These are phyloP conservation scores for Sinodicranocentrus sp. DNA, from an alignment of 2,888 invertebrate genomes.

Conservation along the genomic window DNA sequence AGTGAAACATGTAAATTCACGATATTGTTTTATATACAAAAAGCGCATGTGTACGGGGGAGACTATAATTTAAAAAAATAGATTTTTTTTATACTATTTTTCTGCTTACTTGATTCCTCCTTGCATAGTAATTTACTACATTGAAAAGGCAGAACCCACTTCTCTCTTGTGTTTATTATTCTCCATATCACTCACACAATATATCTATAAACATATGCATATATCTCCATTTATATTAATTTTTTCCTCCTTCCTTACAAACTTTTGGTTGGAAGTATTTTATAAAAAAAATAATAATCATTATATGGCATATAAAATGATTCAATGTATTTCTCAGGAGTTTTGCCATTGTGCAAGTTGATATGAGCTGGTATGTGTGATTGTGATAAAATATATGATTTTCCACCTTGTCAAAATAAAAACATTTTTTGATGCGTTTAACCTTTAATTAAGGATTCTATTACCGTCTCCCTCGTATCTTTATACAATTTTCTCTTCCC, in stretches of 20 bases:
- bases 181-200: too few species aligned
- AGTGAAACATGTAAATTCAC: background rate
- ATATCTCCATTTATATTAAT: too few species aligned
- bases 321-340: too few species aligned
- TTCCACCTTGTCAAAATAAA: constrained; percentile 48
- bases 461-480: background rate
- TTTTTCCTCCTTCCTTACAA: background rate
- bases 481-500: constrained; percentile 16
- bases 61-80: background rate
- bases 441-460: constrained; percentile 56
- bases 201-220: background rate
- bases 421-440: constrained; percentile 46
- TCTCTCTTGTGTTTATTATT: background rate
- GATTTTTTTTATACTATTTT: too few species aligned
- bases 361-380: constrained; percentile 9
- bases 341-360: too few species aligned
- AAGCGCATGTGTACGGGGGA: too few species aligned
- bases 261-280: too few species aligned
- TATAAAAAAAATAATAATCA: too few species aligned
- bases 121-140: background rate
- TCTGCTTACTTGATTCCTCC: background rate
- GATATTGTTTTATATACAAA: too few species aligned
- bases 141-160: constrained; percentile 51
- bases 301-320: too few species aligned
- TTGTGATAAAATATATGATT: constrained; percentile 51